Evolutionary conservation across 2,888 invertebrate genomes (phyloP).

Genomic region (Bombylius major): DNA sequence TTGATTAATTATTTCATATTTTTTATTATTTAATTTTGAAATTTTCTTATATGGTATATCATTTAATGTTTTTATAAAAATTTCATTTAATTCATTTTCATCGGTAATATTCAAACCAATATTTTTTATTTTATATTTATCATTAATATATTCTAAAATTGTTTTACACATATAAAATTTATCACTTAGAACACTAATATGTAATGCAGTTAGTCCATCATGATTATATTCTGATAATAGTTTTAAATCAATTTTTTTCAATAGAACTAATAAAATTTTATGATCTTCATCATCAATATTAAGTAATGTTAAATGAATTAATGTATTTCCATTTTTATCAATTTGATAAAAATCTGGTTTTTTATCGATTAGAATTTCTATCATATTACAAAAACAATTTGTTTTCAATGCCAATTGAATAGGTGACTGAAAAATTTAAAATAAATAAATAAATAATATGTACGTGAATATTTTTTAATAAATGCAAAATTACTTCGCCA

Average conservation of each 20-base stretch:
- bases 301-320: slow-evolving; percentile 26
- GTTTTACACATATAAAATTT: slow-evolving; percentile 5
- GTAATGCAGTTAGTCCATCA: slow-evolving; percentile 5
- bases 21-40: background rate
- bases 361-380: slow-evolving; percentile 20
- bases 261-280: slow-evolving; percentile 10
- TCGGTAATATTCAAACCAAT: background rate
- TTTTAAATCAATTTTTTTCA: slow-evolving; percentile 1
- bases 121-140: slow-evolving; percentile 5
- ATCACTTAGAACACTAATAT: slow-evolving; percentile 1
- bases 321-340: slow-evolving; percentile 26
- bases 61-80: background rate
- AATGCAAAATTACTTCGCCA: no score
- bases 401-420: slow-evolving; percentile 21
- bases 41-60: background rate
- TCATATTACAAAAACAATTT: slow-evolving; percentile 20
- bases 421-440: slow-evolving; percentile 2
- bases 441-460: background rate
- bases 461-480: no score
- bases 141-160: slow-evolving; percentile 3
- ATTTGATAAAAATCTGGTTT: slow-evolving; percentile 20
- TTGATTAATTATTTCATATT: slow-evolving; percentile 6
- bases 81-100: slow-evolving; percentile 7
- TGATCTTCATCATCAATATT: slow-evolving; percentile 17
- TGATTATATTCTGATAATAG: slow-evolving; percentile 4